phyloP scores from a whole-genome alignment of 2,888 invertebrate genomes.

The Lamellibrachia columna region DNA sequence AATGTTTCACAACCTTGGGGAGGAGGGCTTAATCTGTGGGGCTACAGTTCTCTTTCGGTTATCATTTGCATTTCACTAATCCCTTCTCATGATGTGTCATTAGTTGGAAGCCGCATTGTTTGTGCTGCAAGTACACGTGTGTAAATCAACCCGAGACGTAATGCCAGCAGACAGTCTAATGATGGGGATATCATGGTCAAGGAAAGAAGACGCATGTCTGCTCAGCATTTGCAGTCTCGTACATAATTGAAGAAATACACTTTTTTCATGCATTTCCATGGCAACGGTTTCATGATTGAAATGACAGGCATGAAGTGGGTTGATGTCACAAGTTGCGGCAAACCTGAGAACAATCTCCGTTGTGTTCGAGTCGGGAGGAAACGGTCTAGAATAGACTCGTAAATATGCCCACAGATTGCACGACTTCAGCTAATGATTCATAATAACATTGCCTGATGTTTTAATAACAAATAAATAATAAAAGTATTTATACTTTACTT shows the following conservation, averaged over 20 bases:
- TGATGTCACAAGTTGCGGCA: neutral
- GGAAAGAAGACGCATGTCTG: neutral
- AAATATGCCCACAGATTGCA: neutral
- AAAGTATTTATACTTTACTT: neutral
- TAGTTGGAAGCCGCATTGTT: neutral
- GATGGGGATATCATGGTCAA: neutral
- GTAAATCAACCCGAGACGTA: neutral
- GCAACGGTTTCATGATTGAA: neutral
- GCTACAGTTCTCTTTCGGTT: neutral
- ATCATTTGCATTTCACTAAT: neutral
- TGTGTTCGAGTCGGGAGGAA: neutral
- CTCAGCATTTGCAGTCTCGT: neutral
- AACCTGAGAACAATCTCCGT: neutral
- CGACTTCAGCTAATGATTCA: neutral
- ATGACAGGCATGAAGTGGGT: neutral
- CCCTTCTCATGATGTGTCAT: neutral
- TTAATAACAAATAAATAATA: neutral
- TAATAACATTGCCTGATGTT: neutral
- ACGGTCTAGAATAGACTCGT: neutral
- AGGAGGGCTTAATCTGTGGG: neutral
- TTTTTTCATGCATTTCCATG: neutral
- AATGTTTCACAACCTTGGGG: neutral
- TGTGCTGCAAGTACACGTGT: neutral
- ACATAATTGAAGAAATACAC: conserved; percentile 10
- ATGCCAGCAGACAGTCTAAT: neutral